Conservation (phyloP, 1,140 invertebrate species). For the Nomia melanderi region DNA sequence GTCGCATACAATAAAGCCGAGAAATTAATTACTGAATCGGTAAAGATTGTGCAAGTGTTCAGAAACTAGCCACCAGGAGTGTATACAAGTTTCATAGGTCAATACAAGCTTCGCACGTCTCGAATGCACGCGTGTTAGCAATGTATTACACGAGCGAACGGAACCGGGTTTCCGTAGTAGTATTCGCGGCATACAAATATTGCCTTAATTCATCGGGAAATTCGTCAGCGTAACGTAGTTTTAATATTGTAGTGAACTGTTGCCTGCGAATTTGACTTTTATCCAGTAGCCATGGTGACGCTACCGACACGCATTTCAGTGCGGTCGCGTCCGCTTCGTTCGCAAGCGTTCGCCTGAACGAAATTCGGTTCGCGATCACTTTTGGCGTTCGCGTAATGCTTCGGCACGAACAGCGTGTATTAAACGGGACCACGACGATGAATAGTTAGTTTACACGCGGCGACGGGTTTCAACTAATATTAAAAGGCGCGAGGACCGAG, state of each 20-base stretch:
- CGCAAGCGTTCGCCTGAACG: not conserved
- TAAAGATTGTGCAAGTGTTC: too few species aligned
- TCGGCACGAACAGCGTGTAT: not conserved
- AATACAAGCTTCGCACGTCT: too few species aligned
- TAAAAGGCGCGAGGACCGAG: not conserved
- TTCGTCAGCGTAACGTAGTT: constrained; percentile 8
- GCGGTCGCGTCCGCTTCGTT: not conserved
- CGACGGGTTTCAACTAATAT: constrained; percentile 23
- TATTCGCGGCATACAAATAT: not conserved
- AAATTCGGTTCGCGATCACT: constrained; percentile 14
- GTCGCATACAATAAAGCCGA: too few species aligned
- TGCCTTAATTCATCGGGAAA: constrained; percentile 1
- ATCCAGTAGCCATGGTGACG: not conserved
- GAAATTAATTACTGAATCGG: too few species aligned
- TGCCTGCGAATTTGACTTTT: not conserved
- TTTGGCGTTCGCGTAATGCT: not conserved
- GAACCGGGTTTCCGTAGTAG: not conserved
- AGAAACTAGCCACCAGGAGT: too few species aligned
- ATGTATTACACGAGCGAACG: not conserved
- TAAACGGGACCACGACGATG: constrained; percentile 22
- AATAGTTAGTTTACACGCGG: constrained; percentile 36
- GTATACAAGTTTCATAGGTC: too few species aligned
- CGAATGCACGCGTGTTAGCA: not conserved
- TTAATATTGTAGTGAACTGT: not conserved
- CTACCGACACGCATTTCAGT: too few species aligned